Evolutionary conservation across 1,140 invertebrate genomes (phyloP), one percentile per base, ranked within the genome.

Genomic region (Danaus melanippus): DNA sequence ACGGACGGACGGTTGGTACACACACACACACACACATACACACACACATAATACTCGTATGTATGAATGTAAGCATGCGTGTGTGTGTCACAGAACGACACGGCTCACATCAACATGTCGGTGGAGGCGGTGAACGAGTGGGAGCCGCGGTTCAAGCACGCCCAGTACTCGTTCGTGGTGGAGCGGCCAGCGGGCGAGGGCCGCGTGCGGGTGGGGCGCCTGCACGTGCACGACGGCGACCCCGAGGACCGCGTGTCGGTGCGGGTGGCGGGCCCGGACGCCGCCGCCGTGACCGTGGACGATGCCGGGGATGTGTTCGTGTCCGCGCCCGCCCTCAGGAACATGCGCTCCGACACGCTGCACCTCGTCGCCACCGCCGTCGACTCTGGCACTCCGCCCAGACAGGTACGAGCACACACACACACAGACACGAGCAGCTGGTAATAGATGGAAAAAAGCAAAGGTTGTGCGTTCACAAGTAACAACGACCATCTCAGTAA

Each of bases 41-140:
- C 8, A n/a, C 43, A n/a, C 9, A 10, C 15, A 1, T 15, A 15
- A 15, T 15, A 10, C n/a, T n/a, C n/a, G n/a, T n/a, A n/a, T 5
- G 9, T n/a, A 8, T 44, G 12, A n/a, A n/a, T 44, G 2, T 44
- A n/a, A n/a, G 9, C 12, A 44, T 43, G 10, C 10, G 32, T 44
- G n/a, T 21, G 45, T 58, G 9, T 15, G 12, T 88, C 89, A 1
- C 86, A 96, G 93, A 95, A 94, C 74, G 94, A 95, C 74, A 89
- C 89, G 9, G 87, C 88, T 8, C 81, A 87, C 0, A 85, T 97
- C 0, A 94, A 94, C 55, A 89, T 98, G 8, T 92, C 92, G 0
- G 92, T 98, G 3, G 86, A 95, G 64, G 94, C 97, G 79, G 93
- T 96, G 0, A 98, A 98, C 75, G 96, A 97, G 76, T 96, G 94